These are phyloP conservation scores for Coracopsis vasa DNA, from an alignment of 2,113 vertebrate genomes.

Conservation along the genomic window DNA sequence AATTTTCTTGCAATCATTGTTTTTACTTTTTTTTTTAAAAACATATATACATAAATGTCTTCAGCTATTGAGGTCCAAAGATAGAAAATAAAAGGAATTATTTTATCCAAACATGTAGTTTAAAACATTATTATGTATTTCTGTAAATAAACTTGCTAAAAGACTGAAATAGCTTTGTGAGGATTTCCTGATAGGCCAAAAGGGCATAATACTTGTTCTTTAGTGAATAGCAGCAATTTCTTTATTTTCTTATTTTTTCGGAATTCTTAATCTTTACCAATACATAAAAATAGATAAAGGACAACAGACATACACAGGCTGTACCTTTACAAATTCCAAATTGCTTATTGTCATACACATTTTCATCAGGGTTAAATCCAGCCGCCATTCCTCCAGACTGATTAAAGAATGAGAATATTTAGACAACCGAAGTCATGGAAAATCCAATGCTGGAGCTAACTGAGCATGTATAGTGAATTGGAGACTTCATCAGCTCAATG, in stretches of 20 bases:
- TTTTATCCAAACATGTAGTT: not conserved
- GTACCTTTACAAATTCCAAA: not conserved
- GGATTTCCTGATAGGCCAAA: not conserved
- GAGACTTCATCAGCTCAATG: not conserved
- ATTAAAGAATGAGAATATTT: not conserved
- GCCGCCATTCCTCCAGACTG: not conserved
- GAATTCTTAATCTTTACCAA: not conserved
- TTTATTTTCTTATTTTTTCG: not conserved
- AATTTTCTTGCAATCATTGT: not conserved
- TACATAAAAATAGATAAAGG: not conserved
- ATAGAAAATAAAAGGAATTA: not conserved
- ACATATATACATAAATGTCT: rapidly evolving
- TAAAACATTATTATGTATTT: not conserved
- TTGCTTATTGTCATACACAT: not conserved
- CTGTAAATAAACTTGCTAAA: not conserved
- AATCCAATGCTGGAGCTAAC: not conserved
- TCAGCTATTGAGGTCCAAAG: not conserved
- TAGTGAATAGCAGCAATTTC: not conserved
- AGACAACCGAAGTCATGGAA: not conserved
- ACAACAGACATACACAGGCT: not conserved
- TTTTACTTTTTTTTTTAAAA: not conserved
- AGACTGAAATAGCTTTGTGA: not conserved
- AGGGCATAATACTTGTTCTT: not conserved
- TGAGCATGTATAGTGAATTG: not conserved
- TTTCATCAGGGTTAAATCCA: not conserved